Evolutionary conservation across 2,888 invertebrate species (phyloP), one percentile per base, ranked within the genome.

Genomic region (Julus scandinavius): DNA sequence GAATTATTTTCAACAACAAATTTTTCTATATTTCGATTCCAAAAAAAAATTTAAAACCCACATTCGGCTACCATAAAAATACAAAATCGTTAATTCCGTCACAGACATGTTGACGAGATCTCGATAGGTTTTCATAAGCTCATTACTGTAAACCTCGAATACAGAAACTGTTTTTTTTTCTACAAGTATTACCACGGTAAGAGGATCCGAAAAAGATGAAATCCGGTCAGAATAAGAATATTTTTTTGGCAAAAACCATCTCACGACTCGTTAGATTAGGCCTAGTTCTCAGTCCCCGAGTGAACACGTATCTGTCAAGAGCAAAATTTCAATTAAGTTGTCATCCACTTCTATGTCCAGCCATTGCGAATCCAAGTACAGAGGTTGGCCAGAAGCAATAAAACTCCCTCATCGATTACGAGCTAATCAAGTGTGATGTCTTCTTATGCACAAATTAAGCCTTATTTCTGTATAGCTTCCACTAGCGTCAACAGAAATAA

Each of bases 371-470:
- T 29, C 17, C 9, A 72, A 72, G 72, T 11, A 72, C 72, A 29
- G 20, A 72, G 29, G 72, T 2, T 72, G 72, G 29, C 72, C 72
- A 20, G 29, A 29, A 20, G 72, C 29, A 20, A 72, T 72, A 72
- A 72, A 72, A 72, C 29, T 72, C 72, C 72, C n/a, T 29, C 58
- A 29, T 72, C 72, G 72, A 72, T 72, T 72, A 72, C 72, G 72
- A 72, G 72, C 72, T 72, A 72, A 72, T 72, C 72, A 72, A 72
- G 72, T 72, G 72, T 72, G 72, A 72, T 72, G 72, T 20, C 7
- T 9, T 72, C 72, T 20, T n/a, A 72, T 72, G 72, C 72, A 72
- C 72, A n/a, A 72, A 63, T 63, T 63, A 72, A 72, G 29, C 29
- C 72, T 72, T 29, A 54, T 54, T 54, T 54, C 54, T 4, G 15